A percentile compares a stretch with the other conserved stretches of the same genome.
These are phyloP conservation scores for Scaptomyza parva DNA, from an alignment of 2,888 invertebrate species.

Conservation along the genomic window DNA sequence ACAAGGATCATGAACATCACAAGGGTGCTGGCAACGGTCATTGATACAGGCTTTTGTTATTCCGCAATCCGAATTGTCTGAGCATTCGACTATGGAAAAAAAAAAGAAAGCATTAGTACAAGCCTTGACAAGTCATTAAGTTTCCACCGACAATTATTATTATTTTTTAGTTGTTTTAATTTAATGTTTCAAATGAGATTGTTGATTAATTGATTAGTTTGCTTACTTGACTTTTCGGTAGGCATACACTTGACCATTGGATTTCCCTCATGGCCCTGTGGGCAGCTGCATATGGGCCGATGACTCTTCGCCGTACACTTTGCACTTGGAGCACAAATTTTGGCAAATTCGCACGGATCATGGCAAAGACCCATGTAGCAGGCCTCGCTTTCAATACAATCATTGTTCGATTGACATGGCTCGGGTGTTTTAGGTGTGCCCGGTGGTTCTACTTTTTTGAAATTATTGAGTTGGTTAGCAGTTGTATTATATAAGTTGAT, in stretches of 20 bases:
- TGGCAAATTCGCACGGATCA: constrained; percentile 93
- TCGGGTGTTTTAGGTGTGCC: constrained; percentile 90
- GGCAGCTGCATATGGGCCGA: constrained; percentile 93
- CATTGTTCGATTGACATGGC: constrained; percentile 92
- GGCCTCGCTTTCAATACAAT: constrained; percentile 93
- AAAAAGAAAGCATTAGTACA: constrained; percentile 9
- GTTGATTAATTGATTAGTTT: constrained; percentile 70
- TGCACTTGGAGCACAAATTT: constrained; percentile 90
- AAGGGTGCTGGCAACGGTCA: constrained; percentile 93
- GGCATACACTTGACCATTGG: constrained; percentile 92
- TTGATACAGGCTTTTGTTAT: constrained; percentile 94
- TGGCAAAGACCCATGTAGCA: constrained; percentile 93
- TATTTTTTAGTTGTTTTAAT: constrained; percentile 33
- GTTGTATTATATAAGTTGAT: constrained; percentile 39
- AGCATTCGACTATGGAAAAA: constrained; percentile 90
- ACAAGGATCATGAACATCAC: constrained; percentile 94
- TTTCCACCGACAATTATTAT: neutral
- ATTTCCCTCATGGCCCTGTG: constrained; percentile 92
- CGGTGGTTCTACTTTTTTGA: constrained; percentile 87
- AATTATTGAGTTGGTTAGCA: constrained; percentile 57
- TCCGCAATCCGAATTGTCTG: constrained; percentile 93
- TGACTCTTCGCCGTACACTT: constrained; percentile 93
- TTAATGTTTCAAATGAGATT: constrained; percentile 34
- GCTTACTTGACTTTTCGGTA: constrained; percentile 90
- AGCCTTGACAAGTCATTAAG: neutral